Evolutionary conservation across 2,113 vertebrate species (phyloP).

Genomic region (Pedetes capensis): DNA sequence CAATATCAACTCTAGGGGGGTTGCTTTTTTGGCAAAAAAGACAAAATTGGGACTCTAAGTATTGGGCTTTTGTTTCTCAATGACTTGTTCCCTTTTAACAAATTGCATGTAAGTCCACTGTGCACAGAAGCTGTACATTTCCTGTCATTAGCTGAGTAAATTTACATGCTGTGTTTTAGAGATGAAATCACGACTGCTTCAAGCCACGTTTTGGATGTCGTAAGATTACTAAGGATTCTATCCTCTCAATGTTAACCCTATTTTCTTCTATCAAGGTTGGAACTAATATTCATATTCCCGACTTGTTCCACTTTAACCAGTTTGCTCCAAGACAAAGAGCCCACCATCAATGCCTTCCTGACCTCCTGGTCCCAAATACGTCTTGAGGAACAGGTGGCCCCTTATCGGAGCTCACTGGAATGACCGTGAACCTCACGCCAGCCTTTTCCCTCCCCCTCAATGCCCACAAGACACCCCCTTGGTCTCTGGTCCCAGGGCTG

Average conservation of each 20-base stretch:
- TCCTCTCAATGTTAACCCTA: background rate
- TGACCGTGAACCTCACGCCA: slow-evolving; percentile 44
- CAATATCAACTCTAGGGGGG: slow-evolving; percentile 69
- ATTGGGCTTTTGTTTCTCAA: slow-evolving; percentile 59
- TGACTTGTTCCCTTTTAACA: slow-evolving; percentile 66
- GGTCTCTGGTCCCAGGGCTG: slow-evolving; percentile 67
- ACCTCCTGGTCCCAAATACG: background rate
- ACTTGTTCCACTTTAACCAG: background rate
- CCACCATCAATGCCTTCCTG: background rate
- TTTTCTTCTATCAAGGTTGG: background rate
- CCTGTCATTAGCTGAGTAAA: slow-evolving; percentile 34
- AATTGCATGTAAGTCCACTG: slow-evolving; percentile 50
- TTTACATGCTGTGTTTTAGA: slow-evolving; percentile 28
- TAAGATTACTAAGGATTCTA: background rate
- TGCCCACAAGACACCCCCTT: slow-evolving; percentile 62
- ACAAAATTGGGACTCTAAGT: slow-evolving; percentile 76
- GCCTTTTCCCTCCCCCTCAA: background rate
- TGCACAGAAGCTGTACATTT: background rate
- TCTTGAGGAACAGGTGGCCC: slow-evolving; percentile 56
- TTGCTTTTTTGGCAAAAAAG: slow-evolving; percentile 79
- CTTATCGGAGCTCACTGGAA: slow-evolving; percentile 49
- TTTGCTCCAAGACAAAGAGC: background rate
- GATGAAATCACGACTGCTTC: slow-evolving; percentile 48
- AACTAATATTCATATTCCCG: background rate
- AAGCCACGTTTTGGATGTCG: background rate